A percentile compares a stretch with the other conserved stretches of the same genome.
Conservation (phyloP, 2,113 vertebrate genomes). For the Dryoscopus gambensis region DNA sequence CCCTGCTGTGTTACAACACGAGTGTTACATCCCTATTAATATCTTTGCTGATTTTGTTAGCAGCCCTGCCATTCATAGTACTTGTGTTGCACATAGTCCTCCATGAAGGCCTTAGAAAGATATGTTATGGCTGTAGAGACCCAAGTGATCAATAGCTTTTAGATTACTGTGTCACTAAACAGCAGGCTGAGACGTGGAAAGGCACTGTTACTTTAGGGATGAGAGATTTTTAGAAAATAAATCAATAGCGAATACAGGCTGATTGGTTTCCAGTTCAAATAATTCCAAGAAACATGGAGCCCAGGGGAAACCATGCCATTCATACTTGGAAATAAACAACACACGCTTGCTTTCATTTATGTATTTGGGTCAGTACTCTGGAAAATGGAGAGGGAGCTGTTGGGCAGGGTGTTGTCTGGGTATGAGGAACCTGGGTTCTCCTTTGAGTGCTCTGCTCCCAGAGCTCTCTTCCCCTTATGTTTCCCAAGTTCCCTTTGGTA, state of each 20-base stretch:
- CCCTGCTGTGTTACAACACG: background rate
- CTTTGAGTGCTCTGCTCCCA: background rate
- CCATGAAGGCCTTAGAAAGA: constrained; percentile 1
- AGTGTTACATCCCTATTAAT: background rate
- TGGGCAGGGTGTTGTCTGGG: background rate
- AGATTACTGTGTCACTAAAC: constrained; percentile 49
- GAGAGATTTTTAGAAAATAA: constrained; percentile 53
- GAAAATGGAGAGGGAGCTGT: background rate
- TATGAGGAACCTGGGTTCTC: background rate
- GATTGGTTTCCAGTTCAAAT: constrained; percentile 56
- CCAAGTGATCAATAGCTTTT: constrained; percentile 58
- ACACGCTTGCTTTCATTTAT: background rate
- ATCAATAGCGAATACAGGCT: constrained; percentile 38
- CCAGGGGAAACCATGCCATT: background rate
- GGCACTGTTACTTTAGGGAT: constrained; percentile 24
- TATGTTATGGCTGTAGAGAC: constrained; percentile 9
- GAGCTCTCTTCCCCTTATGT: background rate
- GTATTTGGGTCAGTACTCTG: constrained; percentile 39
- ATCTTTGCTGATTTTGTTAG: background rate
- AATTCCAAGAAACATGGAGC: constrained; percentile 47
- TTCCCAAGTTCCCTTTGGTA: background rate
- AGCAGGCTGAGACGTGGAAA: constrained; percentile 33
- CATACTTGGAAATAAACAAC: constrained; percentile 24
- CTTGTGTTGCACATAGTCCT: background rate
- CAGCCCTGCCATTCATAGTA: background rate